Base-by-base conservation (phyloP, 2,797 vertebrate genomes). In the Pampus argenteus region DNA sequence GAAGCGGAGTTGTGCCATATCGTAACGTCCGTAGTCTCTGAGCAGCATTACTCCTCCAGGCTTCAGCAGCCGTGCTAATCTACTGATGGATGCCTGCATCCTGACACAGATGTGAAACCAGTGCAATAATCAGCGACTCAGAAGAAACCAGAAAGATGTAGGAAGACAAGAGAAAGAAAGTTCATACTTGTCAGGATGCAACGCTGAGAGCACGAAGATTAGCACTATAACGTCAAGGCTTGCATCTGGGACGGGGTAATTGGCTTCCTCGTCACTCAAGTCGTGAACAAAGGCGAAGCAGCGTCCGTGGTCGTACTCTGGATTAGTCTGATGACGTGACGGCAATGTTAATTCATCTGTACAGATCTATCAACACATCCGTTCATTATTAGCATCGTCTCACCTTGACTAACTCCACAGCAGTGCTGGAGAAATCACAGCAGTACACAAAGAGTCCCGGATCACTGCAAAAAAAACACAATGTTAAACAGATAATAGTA, bases 1-100 rank as follows among this genome's bases (percentile, higher is more conserved):
- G 90, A 99, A 99, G 4, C 98, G 96, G 42, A 99, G 96, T 67
- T 99, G 98, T 59, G 98, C 98, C 91, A 99, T 95, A 88, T 99
- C 98, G 0, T 98, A 97, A 29, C 98, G 98, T 11, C 98, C 98
- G 0, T 99, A 99, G 91, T 99, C 98, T 71, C 98, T 93, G 77
- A 99, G 93, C 70, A 99, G 91, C 83, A 99, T 93, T 89, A 95
- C 90, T 17, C 98, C 98, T 10, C 97, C 96, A 0, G 98, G 96
- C 73, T 96, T 98, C 52, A 99, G 93, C 67, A 99, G 94, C 34
- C 71, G 78, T 44, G 95, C 95, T 70, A 99, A 87, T 50, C 94
- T 94, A 66, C 74, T 91, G 86, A 99, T 90, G 6, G 95, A 83
- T 0, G 64, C 60, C 60, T 96, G 96, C 97, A 98, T 98, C 74